Evolutionary conservation across 30 jellyfish, hydroid and myxozoan genomes (phyloP).

Genomic region (Pelagia noctiluca): DNA sequence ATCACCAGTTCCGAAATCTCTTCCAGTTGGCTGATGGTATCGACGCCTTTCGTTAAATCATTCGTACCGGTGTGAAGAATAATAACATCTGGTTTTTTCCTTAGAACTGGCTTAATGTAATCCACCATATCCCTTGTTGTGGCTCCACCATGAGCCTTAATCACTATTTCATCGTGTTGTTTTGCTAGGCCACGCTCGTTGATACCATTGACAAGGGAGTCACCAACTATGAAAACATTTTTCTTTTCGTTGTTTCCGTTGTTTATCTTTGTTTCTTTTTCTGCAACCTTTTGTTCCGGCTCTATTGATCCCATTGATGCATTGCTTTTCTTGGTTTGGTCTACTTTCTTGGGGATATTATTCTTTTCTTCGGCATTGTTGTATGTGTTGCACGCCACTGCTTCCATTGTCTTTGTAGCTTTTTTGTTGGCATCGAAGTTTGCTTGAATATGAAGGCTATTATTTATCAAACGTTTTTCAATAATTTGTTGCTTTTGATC

Average conservation of each 20-base stretch:
- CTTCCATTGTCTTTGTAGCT: no score
- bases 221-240: slow-evolving; percentile 3
- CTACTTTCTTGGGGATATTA: no score
- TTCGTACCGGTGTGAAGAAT: slow-evolving; percentile 9
- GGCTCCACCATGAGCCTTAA: slow-evolving; percentile 1
- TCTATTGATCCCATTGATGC: no score
- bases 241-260: slow-evolving; percentile 12
- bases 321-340: no score
- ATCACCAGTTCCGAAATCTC: no score
- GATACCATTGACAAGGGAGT: slow-evolving; percentile 13
- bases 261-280: neutral
- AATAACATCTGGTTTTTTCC: slow-evolving; percentile 11
- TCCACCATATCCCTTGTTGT: slow-evolving; percentile 12
- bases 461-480: no score
- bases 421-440: no score
- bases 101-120: slow-evolving; percentile 11
- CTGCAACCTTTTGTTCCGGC: neutral
- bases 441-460: no score
- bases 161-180: slow-evolving; percentile 4
- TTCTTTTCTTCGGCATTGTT: no score
- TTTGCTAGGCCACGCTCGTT: slow-evolving; percentile 21
- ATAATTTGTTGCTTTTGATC: no score
- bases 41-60: slow-evolving; percentile 4
- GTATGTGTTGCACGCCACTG: no score
- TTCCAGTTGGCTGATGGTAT: no score